Conservation (phyloP, 2,113 vertebrate species). For the Centrocercus urophasianus region DNA sequence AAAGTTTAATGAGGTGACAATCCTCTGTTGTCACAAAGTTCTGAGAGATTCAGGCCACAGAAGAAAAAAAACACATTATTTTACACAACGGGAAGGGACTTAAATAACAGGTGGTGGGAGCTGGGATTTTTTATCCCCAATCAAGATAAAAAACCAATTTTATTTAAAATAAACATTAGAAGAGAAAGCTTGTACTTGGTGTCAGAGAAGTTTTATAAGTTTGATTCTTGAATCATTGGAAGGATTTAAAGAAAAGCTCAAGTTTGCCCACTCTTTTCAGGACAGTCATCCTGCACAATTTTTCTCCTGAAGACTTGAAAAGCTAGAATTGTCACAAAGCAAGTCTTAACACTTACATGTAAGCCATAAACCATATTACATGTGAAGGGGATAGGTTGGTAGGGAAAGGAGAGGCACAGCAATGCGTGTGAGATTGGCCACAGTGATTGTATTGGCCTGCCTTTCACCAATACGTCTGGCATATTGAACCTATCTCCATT, state of each 20-base stretch:
- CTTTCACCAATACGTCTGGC: background rate
- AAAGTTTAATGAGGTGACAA: conserved; percentile 66
- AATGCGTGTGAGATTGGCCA: rapidly evolving
- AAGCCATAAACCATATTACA: background rate
- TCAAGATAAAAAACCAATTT: background rate
- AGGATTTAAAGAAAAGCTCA: background rate
- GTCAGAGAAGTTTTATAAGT: background rate
- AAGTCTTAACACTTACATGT: background rate
- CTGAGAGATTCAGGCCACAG: conserved; percentile 60
- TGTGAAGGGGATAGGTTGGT: background rate
- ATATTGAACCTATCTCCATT: background rate
- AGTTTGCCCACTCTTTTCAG: background rate
- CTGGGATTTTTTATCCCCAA: background rate
- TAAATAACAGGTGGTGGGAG: conserved; percentile 3
- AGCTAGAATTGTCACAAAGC: background rate
- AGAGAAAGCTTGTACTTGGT: background rate
- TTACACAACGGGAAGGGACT: conserved; percentile 34
- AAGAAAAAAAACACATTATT: background rate
- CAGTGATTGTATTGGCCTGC: rapidly evolving
- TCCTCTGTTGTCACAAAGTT: conserved; percentile 47
- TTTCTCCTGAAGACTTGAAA: background rate
- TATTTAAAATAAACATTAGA: background rate
- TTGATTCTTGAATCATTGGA: background rate
- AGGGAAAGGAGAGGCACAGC: background rate
- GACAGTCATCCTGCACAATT: background rate